phyloP scores from a whole-genome alignment of 2,888 invertebrate species.

The Pyrrhosoma nymphula region DNA sequence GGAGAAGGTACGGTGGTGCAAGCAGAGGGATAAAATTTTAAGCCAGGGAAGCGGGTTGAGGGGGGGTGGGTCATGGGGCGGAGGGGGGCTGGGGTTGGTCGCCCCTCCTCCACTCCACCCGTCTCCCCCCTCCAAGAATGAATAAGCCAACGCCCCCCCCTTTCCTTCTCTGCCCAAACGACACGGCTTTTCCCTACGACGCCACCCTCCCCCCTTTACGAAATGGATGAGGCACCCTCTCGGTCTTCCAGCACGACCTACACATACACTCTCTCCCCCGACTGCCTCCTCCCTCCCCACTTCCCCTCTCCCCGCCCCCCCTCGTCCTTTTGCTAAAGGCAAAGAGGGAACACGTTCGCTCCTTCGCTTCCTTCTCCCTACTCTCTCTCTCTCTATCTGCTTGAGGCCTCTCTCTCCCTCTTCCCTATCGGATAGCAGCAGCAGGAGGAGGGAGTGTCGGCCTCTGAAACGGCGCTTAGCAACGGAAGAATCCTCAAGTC shows the following conservation, averaged over 20 bases:
- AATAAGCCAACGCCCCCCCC: slow-evolving; percentile 43
- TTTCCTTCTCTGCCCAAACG: not conserved
- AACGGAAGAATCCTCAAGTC: not conserved
- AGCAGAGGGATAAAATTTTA: not conserved
- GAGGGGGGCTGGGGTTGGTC: not conserved
- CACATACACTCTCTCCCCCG: not conserved
- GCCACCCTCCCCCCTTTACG: slow-evolving; percentile 14
- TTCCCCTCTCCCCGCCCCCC: not conserved
- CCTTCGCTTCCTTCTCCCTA: not conserved
- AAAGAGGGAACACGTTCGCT: not conserved
- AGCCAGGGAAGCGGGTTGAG: not conserved
- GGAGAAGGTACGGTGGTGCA: not conserved
- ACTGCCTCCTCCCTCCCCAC: not conserved
- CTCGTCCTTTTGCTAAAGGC: no score
- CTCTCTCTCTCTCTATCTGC: not conserved
- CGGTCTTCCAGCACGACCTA: slow-evolving; percentile 20
- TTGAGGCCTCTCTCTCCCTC: not conserved
- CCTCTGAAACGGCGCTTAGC: not conserved
- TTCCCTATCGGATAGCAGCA: not conserved
- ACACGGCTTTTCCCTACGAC: not conserved
- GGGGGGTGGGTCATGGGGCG: no score
- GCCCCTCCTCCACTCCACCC: not conserved
- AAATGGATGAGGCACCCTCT: slow-evolving; percentile 50
- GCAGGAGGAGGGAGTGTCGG: not conserved
- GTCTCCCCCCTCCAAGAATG: not conserved